Evolutionary conservation across 2,888 invertebrate species (phyloP), one percentile per base, ranked within the genome.

Genomic region (Polylopha cassiicola): DNA sequence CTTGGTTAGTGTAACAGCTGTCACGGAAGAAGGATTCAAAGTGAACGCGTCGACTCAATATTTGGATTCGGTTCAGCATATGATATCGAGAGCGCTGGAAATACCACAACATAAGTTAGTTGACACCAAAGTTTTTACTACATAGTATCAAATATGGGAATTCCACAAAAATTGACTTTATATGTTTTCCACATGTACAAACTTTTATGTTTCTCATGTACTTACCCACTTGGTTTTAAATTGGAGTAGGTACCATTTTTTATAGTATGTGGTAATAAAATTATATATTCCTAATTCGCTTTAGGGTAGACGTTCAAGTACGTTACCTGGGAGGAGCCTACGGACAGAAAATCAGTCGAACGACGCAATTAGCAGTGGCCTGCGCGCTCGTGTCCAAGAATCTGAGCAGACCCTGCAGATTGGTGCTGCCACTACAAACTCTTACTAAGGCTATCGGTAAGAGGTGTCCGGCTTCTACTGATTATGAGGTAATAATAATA

Each of bases 291-390:
- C 14, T 11, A 11, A 38, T 37, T 55, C 36, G 38, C 57, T 59
- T 16, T 53, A 92, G 93, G 44, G 86, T 95, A n/a, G 91, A 92
- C 46, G 75, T 95, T 0, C 71, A 80, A 24, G 89, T 92, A 0
- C 84, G 89, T 27, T 87, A 93, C 33, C 52, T 92, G 2, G 94
- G 94, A 0, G 94, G 94, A 8, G 91, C 79, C 0, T 94, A 90
- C 55, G 94, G 94, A 0, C 81, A 80, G 0, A 94, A 94, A 69
- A 87, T 91, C 39, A 78, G 87, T 1, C 76, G 90, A 20, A 70
- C 82, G 11, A 52, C 69, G 7, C 68, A 81, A 8, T 55, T 88
- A 3, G 76, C 89, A 0, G 78, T 86, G 20, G 88, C 89, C 0
- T 87, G 89, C 45, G 89, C 90, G 1, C 55, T 92, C 15, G 91